phyloP scores from a whole-genome alignment of 2,113 vertebrate genomes.

The Nanger granti region DNA sequence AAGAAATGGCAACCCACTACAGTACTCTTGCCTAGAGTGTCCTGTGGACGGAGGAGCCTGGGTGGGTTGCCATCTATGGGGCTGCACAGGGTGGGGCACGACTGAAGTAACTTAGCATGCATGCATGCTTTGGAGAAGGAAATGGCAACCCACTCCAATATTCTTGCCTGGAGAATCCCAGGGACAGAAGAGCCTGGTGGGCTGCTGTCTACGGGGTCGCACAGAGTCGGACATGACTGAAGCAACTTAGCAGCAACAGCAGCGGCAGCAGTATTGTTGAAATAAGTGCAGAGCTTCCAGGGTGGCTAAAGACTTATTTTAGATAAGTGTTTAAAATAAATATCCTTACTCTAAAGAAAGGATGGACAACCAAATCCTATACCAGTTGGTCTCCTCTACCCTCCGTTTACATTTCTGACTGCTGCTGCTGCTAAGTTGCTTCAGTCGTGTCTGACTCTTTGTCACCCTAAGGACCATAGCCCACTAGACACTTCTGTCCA shows the following conservation, averaged over 20 bases:
- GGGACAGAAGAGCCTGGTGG: background rate
- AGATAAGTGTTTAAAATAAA: background rate
- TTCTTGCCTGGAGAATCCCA: background rate
- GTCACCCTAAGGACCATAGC: background rate
- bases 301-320: background rate
- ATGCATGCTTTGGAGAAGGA: background rate
- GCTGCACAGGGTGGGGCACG: background rate
- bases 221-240: background rate
- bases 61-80: background rate
- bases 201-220: background rate
- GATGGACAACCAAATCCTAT: background rate
- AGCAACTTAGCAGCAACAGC: background rate
- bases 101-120: background rate
- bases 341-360: constrained; percentile 32
- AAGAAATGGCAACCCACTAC: background rate
- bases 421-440: background rate
- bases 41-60: background rate
- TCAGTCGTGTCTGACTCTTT: background rate
- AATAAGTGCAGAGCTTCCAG: background rate
- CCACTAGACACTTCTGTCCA: background rate
- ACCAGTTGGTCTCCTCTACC: background rate
- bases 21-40: background rate
- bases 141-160: background rate
- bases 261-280: background rate
- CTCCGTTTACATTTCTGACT: background rate